Base-by-base conservation (phyloP, 2,797 vertebrate species). In the Sebastes hubbsi region DNA sequence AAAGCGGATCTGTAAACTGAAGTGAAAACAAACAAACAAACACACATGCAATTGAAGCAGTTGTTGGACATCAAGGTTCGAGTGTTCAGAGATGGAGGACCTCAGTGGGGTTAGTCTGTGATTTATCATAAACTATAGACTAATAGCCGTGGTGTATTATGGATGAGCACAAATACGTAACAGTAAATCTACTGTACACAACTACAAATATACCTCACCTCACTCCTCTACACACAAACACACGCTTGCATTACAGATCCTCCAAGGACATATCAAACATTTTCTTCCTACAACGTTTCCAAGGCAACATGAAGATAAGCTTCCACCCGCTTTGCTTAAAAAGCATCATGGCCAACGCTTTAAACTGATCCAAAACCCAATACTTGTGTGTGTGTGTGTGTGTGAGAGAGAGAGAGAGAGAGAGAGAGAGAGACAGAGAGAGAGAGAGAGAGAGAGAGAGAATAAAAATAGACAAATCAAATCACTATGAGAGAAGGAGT, bases 251-350 rank as follows among this genome's bases (percentile, higher is more conserved):
- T 7, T 72, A 65, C 62, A 86, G 75, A 83, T 85, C 82, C 87
- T 83, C 81, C 62, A 87, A 93, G 92, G 88, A 91, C 90, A 91
- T 88, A 93, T 92, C 75, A 93, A 90, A 93, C 80, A 84, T 88
- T 90, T 89, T 88, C 78, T 89, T 87, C 73, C 77, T 78, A 76
- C 70, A 46, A 30, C 30, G 92, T 95, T 94, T 94, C 94, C 94
- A 95, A 79, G 94, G 94, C 92, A 95, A 95, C 94, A 55, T 91
- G 88, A 92, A 93, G 89, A 94, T 89, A 89, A 92, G 88, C 90
- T 89, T 91, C 75, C 84, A 84, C 71, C 55, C 54, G 78, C 80
- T 88, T 91, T 90, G 89, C 89, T 92, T 83, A 87, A 93, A 88
- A 88, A 90, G 81, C 80, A 91, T 92, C 88, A 34, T 69, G 80